Evolutionary conservation across 2,888 invertebrate genomes (phyloP), one percentile per base, ranked within the genome.

Genomic region (Aricia artaxerxes): DNA sequence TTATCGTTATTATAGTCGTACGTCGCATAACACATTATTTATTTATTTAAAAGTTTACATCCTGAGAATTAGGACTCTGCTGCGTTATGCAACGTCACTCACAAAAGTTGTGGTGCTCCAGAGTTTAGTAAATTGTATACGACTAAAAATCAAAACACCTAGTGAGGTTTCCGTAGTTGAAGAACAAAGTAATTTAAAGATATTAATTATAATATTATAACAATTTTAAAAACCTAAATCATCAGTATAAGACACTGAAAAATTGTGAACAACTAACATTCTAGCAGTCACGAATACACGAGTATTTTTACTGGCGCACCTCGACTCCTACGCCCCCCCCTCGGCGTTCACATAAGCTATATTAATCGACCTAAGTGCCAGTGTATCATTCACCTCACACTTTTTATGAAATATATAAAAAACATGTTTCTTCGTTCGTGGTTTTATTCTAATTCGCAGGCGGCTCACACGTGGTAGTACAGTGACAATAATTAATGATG

Each of bases 401-500:
- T 84, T 85, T 84, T 84, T 86, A 86, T 87, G 84, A 83, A 84
- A 81, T 85, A 85, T 86, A 84, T 81, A 84, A 84, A 84, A 84
- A 84, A 85, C 84, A 85, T 86, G 85, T 80, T 77, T 81, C 79
- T 80, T 82, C 35, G 53, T 35, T 53, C 69, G 35, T 82, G 81
- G 80, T 81, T 82, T 81, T 79, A 80, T 90, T 88, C 85, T 84
- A 87, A 88, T 90, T 88, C 82, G 88, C 90, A 87, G 88, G 86
- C 89, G 87, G 88, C 86, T 85, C 87, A 89, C 91, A 92, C 88
- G 88, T 92, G 92, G 91, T 89, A 90, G 87, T 16, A 57, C 13
- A 6, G 53, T 35, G 53, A 76, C 53, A 35, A 76, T 57, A 35
- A 57, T 76, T 53, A 53, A 53, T 31, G 16, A 35, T 76, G 31